A percentile compares a stretch with the other conserved stretches of the same genome.
Conservation (phyloP, 2,888 invertebrate species). For the Sepioteuthis lessoniana region DNA sequence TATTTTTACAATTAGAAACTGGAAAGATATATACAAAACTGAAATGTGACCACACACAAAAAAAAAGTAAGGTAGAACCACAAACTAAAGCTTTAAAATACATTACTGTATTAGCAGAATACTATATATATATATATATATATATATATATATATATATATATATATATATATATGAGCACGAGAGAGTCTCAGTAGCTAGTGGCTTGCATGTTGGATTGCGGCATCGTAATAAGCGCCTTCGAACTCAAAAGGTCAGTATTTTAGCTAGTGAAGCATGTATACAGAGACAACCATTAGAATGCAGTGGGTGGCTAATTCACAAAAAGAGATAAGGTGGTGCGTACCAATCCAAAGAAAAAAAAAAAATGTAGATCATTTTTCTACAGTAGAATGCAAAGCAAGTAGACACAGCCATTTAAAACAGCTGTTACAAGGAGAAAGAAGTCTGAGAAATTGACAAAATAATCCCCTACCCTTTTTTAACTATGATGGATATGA, state of each 20-base stretch:
- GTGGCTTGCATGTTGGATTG: no score
- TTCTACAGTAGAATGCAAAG: neutral
- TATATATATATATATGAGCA: no score
- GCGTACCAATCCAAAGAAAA: neutral
- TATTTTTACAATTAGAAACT: no score
- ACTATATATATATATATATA: no score
- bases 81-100: neutral
- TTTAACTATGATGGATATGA: no score
- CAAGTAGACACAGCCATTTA: neutral
- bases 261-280: neutral
- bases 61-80: neutral
- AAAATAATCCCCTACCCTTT: no score
- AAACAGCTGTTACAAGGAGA: neutral
- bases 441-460: neutral
- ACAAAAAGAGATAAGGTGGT: neutral
- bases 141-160: no score
- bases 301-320: neutral
- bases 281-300: neutral
- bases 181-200: no score
- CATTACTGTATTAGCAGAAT: neutral
- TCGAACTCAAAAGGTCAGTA: neutral
- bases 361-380: neutral
- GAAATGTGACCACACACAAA: neutral
- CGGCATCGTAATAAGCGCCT: no score
- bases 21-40: neutral